Base-by-base conservation (phyloP, 2,113 vertebrate genomes). In the Mystacornis crossleyi region DNA sequence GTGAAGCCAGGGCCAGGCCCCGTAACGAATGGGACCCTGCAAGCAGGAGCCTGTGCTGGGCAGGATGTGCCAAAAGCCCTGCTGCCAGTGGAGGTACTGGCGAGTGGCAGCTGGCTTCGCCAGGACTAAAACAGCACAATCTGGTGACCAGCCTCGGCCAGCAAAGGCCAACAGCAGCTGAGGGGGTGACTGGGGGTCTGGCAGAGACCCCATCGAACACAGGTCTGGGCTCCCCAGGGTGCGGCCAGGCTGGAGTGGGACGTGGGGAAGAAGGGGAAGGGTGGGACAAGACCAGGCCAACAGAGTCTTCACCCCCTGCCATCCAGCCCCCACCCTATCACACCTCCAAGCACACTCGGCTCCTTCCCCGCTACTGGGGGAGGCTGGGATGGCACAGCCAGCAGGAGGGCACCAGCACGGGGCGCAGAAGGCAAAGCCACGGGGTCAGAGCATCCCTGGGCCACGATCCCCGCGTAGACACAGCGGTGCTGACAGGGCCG, bases 391-490 rank as follows among this genome's bases (percentile, higher is more conserved):
- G 28, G 53, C 58, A 66, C 24, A 26, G 72, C 42, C 4, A 5
- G 19, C 4, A 0, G 5, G 55, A 47, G 7, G 66, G 43, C 29
- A 51, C 42, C 11, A 11, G 51, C 4, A 1, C 0, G 1, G 53
- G 26, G 38, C 26, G n/a, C 0, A 0, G 26, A 14, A 12, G n/a
- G 66, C 38, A 58, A 48, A 64, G 42, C 42, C 1, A 1, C 0
- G 2, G 45, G n/a, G 7, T 19, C 65, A 43, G 18, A 67, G 77
- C 71, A 20, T 2, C 23, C n/a, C 75, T 2, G 6, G 51, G 53
- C 38, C 9, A 2, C 2, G 2, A 7, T 8, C 34, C 60, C 34
- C 0, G 1, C 2, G 16, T 3, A 15, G 7, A 36, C 6, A 3
- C 4, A 17, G 26, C 1, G 16, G 12, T 48, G 70, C 70, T 40